Percentiles rank a stretch among this genome's conserved stretches.
phyloP scores from a whole-genome alignment of 2,797 vertebrate species.

The Lacerta bilineata region DNA sequence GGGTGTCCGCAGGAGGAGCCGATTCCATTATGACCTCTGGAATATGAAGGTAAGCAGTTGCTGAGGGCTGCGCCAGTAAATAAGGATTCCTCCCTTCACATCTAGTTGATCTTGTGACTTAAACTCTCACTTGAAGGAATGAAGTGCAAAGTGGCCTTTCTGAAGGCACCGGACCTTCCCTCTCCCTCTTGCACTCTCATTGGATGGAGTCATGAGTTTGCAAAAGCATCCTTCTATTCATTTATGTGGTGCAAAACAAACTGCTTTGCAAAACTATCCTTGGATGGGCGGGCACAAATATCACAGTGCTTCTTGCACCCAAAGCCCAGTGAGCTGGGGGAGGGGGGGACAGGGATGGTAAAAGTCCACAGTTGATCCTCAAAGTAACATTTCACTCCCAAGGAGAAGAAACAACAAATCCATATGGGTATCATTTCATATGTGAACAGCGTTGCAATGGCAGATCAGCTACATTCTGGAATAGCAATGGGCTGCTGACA shows the following conservation, averaged over 20 bases:
- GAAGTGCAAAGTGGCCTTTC: neutral
- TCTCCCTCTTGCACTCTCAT: neutral
- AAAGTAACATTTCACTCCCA: neutral
- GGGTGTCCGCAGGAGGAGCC: constrained; percentile 83
- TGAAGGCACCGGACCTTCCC: neutral
- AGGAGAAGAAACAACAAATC: neutral
- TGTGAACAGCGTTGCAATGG: neutral
- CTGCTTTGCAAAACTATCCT: neutral
- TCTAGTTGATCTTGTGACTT: neutral
- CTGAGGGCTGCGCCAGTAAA: neutral
- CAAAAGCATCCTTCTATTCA: neutral
- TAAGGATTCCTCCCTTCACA: neutral
- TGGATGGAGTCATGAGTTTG: neutral
- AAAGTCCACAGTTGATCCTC: neutral
- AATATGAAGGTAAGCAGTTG: constrained; percentile 85
- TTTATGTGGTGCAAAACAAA: neutral
- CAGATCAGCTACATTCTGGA: neutral
- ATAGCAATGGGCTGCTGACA: neutral
- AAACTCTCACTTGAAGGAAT: neutral
- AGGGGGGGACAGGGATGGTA: neutral
- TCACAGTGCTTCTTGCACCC: neutral
- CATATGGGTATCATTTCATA: neutral
- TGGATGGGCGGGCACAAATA: neutral
- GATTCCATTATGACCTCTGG: constrained; percentile 88
- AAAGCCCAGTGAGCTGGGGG: neutral